Evolutionary conservation across 2,113 vertebrate species (phyloP).

Genomic region (Alligator sinensis): DNA sequence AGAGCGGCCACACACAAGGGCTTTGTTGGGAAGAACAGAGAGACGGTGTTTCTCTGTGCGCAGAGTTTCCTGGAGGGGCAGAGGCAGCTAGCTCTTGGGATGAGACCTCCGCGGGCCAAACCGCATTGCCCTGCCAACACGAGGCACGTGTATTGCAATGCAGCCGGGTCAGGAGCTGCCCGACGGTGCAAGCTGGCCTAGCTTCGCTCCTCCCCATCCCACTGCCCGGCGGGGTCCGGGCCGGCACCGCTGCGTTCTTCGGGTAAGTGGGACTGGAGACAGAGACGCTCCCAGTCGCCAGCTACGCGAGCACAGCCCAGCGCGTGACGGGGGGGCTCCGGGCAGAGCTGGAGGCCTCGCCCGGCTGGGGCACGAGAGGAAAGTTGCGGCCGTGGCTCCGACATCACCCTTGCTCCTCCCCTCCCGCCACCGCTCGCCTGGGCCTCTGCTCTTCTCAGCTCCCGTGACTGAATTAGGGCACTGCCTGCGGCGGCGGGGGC

Average conservation of each 20-base stretch:
- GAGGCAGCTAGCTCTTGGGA: neutral
- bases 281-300: accelerated
- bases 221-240: accelerated
- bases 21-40: neutral
- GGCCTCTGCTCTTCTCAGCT: too few relatives aligned
- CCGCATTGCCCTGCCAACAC: neutral
- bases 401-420: too few relatives aligned
- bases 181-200: neutral
- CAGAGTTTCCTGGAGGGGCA: neutral
- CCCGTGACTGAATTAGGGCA: too few relatives aligned
- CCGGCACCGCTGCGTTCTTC: accelerated
- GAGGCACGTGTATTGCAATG: neutral
- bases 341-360: accelerated
- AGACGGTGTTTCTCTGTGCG: neutral
- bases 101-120: neutral
- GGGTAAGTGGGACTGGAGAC: accelerated
- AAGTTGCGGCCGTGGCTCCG: too few relatives aligned
- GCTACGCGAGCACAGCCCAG: accelerated
- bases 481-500: too few relatives aligned
- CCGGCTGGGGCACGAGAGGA: accelerated
- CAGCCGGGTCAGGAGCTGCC: neutral
- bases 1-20: neutral
- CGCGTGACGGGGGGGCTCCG: accelerated
- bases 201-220: too few relatives aligned
- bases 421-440: too few relatives aligned